These are phyloP conservation scores for Leptinotarsa undecemlineata DNA, from an alignment of 1,140 invertebrate species.

Conservation along the genomic window DNA sequence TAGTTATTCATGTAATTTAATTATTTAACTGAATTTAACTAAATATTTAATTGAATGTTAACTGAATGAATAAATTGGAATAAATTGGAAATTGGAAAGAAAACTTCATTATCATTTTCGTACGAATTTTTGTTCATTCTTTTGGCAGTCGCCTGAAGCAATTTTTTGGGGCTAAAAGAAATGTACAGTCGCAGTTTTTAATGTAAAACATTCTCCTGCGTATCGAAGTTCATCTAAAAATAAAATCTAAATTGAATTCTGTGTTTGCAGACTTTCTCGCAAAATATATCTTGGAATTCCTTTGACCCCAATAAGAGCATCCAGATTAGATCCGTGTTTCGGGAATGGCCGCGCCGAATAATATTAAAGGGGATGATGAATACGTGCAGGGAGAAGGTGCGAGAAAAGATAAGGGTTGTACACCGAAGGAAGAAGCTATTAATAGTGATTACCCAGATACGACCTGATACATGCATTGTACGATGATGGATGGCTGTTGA, in stretches of 20 bases:
- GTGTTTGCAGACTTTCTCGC: background rate
- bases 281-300: background rate
- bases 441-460: constrained; percentile 37
- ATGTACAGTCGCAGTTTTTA: too few relatives aligned
- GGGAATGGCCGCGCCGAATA: background rate
- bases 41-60: too few relatives aligned
- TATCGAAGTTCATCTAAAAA: background rate
- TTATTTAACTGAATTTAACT: too few relatives aligned
- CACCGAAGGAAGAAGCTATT: constrained; percentile 31
- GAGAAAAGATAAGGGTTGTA: constrained; percentile 15
- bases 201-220: too few relatives aligned
- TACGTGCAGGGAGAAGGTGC: constrained; percentile 19
- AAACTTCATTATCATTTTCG: too few relatives aligned
- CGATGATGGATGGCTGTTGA: constrained; percentile 30
- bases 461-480: constrained; percentile 36
- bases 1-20: too few relatives aligned
- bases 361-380: constrained; percentile 22
- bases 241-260: constrained; percentile 1
- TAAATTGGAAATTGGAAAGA: too few relatives aligned
- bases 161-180: too few relatives aligned
- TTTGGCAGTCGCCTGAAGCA: too few relatives aligned
- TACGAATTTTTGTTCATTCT: too few relatives aligned
- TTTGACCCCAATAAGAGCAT: constrained; percentile 5
- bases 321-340: constrained; percentile 7
- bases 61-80: too few relatives aligned